Base-by-base conservation (phyloP, 2,797 vertebrate genomes). In the Bryconaethiops microstoma region DNA sequence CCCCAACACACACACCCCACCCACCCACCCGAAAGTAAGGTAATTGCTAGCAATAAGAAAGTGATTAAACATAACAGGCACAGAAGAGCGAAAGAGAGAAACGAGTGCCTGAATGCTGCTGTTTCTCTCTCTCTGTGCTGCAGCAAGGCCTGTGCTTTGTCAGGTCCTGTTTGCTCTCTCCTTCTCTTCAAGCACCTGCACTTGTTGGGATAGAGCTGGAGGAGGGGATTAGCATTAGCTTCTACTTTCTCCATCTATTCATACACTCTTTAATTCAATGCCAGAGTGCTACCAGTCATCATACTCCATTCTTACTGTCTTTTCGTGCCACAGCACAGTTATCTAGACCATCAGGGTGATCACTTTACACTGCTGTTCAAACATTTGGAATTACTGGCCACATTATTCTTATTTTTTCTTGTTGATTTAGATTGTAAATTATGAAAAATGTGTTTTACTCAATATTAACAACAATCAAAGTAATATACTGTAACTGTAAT, bases 21-120 rank as follows among this genome's bases (percentile, higher is more conserved):
- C 86, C 84, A 88, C 76, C 79, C 67, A 55, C 80, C 82, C 78
- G 54, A 48, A 82, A 80, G 79, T 50, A 48, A 85, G 81, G 78
- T 80, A 81, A 81, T 84, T 87, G 88, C 86, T 84, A 87, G 82
- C 85, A 86, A 86, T 86, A 83, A 88, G 85, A 83, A 85, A 76
- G 85, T 78, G 83, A 88, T 85, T 82, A 85, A 87, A 86, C 71
- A 83, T 78, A 81, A 84, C 57, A 14, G 42, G 67, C 40, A 17
- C 57, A 68, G 29, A 39, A 77, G 81, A 69, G 83, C 40, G 76
- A 68, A 79, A n/a, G 75, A 67, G 70, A 71, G 77, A 72, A 63
- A 77, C 52, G 77, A 79, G 81, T 84, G 76, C 76, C 78, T 83
- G 83, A 86, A 77, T 45, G 85, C 89, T 87, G 89, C 84, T 88